These are phyloP conservation scores for Montipora efflorescens DNA, from an alignment of 64 coral and sea anemone species.

Conservation along the genomic window DNA sequence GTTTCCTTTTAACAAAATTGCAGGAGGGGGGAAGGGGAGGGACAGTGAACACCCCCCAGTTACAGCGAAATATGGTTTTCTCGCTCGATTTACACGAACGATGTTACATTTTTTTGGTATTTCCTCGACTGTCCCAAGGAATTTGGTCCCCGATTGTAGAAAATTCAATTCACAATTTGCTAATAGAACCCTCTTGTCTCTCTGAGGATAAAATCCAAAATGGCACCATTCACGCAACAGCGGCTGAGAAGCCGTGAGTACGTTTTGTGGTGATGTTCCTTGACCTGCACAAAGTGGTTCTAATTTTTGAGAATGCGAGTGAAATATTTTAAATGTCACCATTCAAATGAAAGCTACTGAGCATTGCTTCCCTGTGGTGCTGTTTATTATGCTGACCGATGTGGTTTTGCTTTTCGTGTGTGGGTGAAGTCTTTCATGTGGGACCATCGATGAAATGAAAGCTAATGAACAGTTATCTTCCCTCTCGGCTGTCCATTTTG, in stretches of 20 bases:
- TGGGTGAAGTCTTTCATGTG: background rate
- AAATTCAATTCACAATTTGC: too few relatives aligned
- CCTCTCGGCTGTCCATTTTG: background rate
- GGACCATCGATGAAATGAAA: too few relatives aligned
- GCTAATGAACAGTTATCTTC: too few relatives aligned
- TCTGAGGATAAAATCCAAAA: background rate
- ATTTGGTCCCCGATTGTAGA: too few relatives aligned
- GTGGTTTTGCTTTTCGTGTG: background rate
- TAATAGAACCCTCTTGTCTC: too few relatives aligned
- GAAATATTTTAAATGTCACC: background rate
- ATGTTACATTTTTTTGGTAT: too few relatives aligned
- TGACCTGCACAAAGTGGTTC: background rate
- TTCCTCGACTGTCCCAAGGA: too few relatives aligned
- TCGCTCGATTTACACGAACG: too few relatives aligned
- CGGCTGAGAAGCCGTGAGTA: background rate
- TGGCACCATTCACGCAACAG: background rate
- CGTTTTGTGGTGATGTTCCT: background rate
- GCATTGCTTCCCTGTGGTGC: background rate
- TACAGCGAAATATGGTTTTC: too few relatives aligned
- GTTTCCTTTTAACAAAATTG: too few relatives aligned
- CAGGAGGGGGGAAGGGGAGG: too few relatives aligned
- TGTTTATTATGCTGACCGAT: background rate
- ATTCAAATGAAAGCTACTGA: background rate
- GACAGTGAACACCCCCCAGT: too few relatives aligned
- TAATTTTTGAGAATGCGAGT: background rate